Conservation (phyloP, 2,113 vertebrate species). For the Proteles cristata region DNA sequence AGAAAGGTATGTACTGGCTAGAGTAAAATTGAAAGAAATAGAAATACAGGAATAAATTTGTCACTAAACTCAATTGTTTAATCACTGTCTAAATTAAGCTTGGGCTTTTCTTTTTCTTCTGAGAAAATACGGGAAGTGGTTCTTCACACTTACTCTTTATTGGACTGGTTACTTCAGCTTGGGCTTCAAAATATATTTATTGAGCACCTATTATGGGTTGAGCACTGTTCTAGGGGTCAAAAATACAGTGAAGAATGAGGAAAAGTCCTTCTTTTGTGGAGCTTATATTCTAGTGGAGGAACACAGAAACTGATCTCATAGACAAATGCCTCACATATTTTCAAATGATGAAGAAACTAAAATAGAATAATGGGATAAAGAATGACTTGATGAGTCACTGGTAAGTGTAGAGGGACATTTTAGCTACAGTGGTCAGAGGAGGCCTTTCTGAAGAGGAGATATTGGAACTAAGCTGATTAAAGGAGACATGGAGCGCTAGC, state of each 20-base stretch:
- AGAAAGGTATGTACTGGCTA: conserved; percentile 2
- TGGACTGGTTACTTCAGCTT: background rate
- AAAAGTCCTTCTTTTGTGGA: background rate
- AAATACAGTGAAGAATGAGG: conserved; percentile 20
- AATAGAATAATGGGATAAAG: background rate
- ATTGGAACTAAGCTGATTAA: conserved; percentile 5
- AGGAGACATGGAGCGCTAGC: background rate
- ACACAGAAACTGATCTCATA: background rate
- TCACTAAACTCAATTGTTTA: conserved; percentile 49
- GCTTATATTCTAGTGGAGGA: background rate
- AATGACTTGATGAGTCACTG: background rate
- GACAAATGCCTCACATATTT: conserved; percentile 1
- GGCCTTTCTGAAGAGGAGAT: background rate
- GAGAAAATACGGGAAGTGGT: conserved; percentile 14
- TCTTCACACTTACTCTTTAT: conserved; percentile 16
- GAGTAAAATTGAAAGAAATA: conserved; percentile 33
- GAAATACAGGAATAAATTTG: conserved; percentile 4
- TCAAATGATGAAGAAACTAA: conserved; percentile 45
- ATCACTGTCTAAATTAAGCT: conserved; percentile 44
- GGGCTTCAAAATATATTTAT: conserved; percentile 33
- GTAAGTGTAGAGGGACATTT: background rate
- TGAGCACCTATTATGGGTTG: background rate
- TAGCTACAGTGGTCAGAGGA: background rate
- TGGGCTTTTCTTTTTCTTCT: conserved; percentile 34
- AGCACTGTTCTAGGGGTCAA: background rate